Conservation (phyloP, 2,888 invertebrate genomes). For the Scaptomyza reducta region DNA sequence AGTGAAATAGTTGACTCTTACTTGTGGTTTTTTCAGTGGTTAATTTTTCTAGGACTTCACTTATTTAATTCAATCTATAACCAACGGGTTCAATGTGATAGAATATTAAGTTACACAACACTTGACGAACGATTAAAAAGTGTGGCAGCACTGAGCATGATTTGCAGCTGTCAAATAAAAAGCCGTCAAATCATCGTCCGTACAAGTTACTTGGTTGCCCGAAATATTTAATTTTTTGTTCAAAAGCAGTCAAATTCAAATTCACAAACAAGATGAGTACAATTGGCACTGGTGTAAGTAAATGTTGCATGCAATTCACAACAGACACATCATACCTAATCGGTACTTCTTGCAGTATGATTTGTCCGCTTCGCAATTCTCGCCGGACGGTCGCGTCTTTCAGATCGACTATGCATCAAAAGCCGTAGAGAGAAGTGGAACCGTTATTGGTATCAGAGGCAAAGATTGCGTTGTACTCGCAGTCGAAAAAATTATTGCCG, state of each 20-base stretch:
- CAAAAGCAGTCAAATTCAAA: slow-evolving; percentile 23
- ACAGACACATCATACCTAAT: not conserved
- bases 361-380: slow-evolving; percentile 99
- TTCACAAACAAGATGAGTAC: slow-evolving; percentile 91
- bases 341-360: slow-evolving; percentile 90
- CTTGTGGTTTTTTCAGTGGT: too few relatives aligned
- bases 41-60: not conserved
- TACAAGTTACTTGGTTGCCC: slow-evolving; percentile 24
- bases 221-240: slow-evolving; percentile 19
- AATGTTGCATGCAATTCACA: not conserved
- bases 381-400: slow-evolving; percentile 99
- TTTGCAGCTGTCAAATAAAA: slow-evolving; percentile 74
- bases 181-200: slow-evolving; percentile 82
- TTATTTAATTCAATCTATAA: not conserved
- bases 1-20: too few relatives aligned
- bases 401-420: slow-evolving; percentile 99
- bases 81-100: not conserved
- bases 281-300: slow-evolving; percentile 96
- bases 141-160: slow-evolving; percentile 40
- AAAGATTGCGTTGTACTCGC: slow-evolving; percentile 99
- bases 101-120: slow-evolving; percentile 15
- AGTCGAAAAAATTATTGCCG: slow-evolving; percentile 97
- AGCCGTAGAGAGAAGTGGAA: slow-evolving; percentile 99
- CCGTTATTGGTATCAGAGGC: slow-evolving; percentile 96
- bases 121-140: not conserved